A percentile compares a stretch with the other conserved stretches of the same genome.
These are phyloP conservation scores for Rhea pennata DNA, from an alignment of 2,113 vertebrate genomes.

Conservation along the genomic window DNA sequence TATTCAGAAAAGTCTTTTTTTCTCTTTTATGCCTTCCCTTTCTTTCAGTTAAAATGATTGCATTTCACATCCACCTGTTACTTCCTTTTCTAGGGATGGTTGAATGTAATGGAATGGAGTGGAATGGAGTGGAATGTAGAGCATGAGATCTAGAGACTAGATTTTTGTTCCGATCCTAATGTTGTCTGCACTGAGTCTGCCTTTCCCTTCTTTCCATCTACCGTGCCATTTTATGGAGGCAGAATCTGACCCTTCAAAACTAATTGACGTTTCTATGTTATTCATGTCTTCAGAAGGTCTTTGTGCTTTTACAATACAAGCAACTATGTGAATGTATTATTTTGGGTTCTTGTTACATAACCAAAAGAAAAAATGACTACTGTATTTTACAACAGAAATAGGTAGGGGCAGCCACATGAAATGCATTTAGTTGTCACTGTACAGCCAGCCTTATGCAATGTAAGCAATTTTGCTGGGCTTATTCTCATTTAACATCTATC, in stretches of 20 bases:
- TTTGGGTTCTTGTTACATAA: neutral
- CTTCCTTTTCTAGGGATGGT: neutral
- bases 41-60: neutral
- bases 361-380: neutral
- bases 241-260: neutral
- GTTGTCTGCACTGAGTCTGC: neutral
- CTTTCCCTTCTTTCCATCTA: neutral
- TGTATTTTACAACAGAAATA: neutral
- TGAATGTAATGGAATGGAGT: neutral
- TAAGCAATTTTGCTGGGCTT: neutral
- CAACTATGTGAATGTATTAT: neutral
- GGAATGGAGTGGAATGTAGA: neutral
- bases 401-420: neutral
- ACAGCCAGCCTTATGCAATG: neutral
- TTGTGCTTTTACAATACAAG: neutral
- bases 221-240: neutral
- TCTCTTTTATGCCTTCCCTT: neutral
- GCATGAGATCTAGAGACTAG: neutral
- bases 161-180: neutral
- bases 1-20: neutral
- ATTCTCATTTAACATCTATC: neutral
- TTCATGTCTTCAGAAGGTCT: neutral
- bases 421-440: neutral
- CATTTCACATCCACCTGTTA: accelerated
- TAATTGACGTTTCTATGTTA: neutral